Evolutionary conservation across 1,140 invertebrate species (phyloP), one percentile per base, ranked within the genome.

Genomic region (Drosophila sucinea): DNA sequence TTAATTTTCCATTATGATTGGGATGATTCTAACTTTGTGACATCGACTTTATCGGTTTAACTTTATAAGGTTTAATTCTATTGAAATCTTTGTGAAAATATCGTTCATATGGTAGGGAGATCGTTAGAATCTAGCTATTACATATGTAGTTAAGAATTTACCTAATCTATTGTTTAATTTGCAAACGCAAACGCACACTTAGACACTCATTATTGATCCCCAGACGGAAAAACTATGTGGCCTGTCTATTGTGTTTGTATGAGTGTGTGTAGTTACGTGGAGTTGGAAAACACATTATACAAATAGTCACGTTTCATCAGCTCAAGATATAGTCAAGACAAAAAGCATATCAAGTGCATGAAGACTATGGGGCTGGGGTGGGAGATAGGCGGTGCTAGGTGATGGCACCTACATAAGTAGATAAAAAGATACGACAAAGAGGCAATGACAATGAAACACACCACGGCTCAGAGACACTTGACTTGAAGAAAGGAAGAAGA

Each of bases 261-360:
- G 23, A 25, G 8, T 51, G 44, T 51, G 44, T 51, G 23, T 51
- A 41, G 40, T 41, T 41, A 41, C n/a, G n/a, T 27, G 44, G 44
- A 58, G 56, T 58, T 57, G 32, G 56, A 35, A 58, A 33, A 58
- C 58, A 77, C 68, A 76, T 78, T 66, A 78, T 66, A 58, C 68
- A 38, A 79, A 86, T 81, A 82, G 79, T 86, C 82, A 87, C 83
- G 83, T 82, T 51, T 51, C 44, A 51, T 51, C 44, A 51, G 44
- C 44, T 69, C 69, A 8, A 54, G 41, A 44, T 68, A 63, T 51
- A 61, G 67, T 25, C 74, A 62, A 60, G 44, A 66, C 51, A 60
- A 67, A 60, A 81, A 82, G 60, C 60, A 61, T 79, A 82, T 76
- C 79, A 79, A 87, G 79, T 85, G 83, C 75, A 81, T 71, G 70